These are phyloP conservation scores for Urocolius indicus DNA, from an alignment of 2,113 vertebrate species.

Conservation along the genomic window DNA sequence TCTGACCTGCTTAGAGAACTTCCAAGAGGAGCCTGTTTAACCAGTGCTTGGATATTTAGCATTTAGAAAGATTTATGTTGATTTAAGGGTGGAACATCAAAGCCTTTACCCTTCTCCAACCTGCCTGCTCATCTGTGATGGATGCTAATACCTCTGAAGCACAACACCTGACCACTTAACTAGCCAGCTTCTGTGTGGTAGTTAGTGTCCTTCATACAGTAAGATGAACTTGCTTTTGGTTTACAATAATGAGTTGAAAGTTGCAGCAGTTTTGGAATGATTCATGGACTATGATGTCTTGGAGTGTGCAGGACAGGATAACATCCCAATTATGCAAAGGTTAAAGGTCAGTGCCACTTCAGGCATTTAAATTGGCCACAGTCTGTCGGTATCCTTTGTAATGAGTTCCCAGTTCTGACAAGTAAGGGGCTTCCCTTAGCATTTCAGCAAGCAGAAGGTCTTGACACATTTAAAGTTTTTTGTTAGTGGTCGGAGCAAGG, in stretches of 20 bases:
- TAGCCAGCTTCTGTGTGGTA: not conserved
- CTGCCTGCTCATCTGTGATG: constrained; percentile 17
- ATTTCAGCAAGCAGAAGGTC: not conserved
- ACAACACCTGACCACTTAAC: constrained; percentile 23
- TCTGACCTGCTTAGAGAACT: not conserved
- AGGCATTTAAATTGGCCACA: not conserved
- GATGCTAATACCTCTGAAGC: constrained; percentile 24
- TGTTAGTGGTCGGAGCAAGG: not conserved
- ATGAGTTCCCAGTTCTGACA: not conserved
- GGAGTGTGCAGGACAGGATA: not conserved
- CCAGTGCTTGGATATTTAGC: not conserved
- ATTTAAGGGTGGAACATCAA: constrained; percentile 14
- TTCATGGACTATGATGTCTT: not conserved
- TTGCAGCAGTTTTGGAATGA: not conserved
- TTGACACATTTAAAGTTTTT: not conserved
- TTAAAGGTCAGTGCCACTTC: not conserved
- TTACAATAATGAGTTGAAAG: not conserved
- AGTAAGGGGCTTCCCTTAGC: not conserved
- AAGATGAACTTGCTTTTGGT: not conserved
- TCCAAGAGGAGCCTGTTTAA: not conserved
- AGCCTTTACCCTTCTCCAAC: constrained; percentile 2
- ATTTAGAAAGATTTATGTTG: not conserved
- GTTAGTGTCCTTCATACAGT: not conserved
- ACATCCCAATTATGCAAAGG: not conserved
- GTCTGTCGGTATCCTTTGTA: not conserved